A percentile compares a stretch with the other conserved stretches of the same genome.
These are phyloP conservation scores for Allobates femoralis DNA, from an alignment of 2,797 vertebrate species.

Conservation along the genomic window DNA sequence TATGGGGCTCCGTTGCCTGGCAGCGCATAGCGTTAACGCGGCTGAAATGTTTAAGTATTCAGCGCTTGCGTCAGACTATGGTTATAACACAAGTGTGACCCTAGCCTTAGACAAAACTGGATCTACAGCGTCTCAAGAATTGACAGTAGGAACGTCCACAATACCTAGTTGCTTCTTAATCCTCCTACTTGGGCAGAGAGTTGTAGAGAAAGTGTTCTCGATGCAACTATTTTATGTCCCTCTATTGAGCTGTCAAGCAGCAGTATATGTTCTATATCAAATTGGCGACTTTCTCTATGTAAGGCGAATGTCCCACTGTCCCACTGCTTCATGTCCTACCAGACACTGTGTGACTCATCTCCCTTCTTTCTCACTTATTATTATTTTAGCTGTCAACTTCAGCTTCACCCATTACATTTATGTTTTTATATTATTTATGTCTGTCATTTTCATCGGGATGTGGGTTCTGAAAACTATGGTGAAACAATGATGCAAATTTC, in stretches of 20 bases:
- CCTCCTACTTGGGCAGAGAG: no score
- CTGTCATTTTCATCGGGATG: slow-evolving; percentile 53
- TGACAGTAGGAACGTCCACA: no score
- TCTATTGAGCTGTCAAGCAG: not conserved
- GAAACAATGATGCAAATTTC: slow-evolving; percentile 44
- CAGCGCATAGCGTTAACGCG: no score
- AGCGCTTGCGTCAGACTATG: no score
- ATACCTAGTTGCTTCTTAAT: no score
- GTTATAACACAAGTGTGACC: no score
- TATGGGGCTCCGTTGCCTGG: no score
- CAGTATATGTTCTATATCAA: not conserved
- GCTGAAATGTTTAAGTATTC: no score
- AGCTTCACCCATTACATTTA: slow-evolving; percentile 33
- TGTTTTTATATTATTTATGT: slow-evolving; percentile 56
- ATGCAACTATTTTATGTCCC: not conserved
- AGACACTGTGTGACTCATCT: slow-evolving; percentile 28
- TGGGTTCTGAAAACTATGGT: slow-evolving; percentile 22
- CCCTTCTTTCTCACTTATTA: not conserved
- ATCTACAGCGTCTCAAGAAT: no score
- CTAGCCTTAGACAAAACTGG: no score
- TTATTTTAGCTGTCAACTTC: slow-evolving; percentile 17
- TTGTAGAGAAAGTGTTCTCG: no score
- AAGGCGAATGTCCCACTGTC: slow-evolving; percentile 10
- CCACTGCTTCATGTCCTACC: not conserved
- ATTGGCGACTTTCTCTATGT: not conserved